Evolutionary conservation across 2,888 invertebrate species (phyloP).

Genomic region (Xanthorhoe spadicearia): DNA sequence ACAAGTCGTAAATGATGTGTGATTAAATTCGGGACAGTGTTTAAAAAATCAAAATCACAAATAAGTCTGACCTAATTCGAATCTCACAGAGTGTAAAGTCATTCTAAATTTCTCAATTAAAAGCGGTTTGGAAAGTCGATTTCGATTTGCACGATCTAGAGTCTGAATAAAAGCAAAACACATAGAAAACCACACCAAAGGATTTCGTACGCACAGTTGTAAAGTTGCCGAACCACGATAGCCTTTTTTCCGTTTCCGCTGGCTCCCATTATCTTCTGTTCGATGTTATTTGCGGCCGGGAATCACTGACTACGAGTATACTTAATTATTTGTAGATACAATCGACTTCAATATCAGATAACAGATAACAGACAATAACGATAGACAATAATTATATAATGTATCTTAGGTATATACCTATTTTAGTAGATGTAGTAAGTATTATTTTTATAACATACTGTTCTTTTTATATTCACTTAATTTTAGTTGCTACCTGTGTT

Average conservation of each 20-base stretch:
- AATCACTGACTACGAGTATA: constrained; percentile 48
- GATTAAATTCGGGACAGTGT: too few relatives aligned
- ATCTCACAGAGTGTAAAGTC: too few relatives aligned
- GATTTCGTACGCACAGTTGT: constrained; percentile 28
- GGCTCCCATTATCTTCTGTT: constrained; percentile 52
- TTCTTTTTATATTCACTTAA: too few relatives aligned
- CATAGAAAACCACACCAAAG: constrained; percentile 28
- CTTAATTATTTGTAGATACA: constrained; percentile 33
- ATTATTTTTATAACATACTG: too few relatives aligned
- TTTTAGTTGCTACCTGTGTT: too few relatives aligned
- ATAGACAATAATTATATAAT: too few relatives aligned
- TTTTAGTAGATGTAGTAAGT: too few relatives aligned
- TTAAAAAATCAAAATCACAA: too few relatives aligned
- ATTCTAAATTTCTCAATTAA: not conserved
- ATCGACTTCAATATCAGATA: not conserved
- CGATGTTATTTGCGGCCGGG: constrained; percentile 50
- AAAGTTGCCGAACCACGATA: constrained; percentile 39
- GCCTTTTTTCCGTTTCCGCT: constrained; percentile 46
- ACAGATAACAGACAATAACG: too few relatives aligned
- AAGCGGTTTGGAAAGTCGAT: not conserved
- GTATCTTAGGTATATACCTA: too few relatives aligned
- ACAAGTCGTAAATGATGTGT: too few relatives aligned
- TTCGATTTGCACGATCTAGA: not conserved
- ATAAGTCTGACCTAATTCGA: too few relatives aligned
- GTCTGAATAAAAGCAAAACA: constrained; percentile 17